phyloP scores from a whole-genome alignment of 2,888 invertebrate species.

The Hirtodrosophila confusa region DNA sequence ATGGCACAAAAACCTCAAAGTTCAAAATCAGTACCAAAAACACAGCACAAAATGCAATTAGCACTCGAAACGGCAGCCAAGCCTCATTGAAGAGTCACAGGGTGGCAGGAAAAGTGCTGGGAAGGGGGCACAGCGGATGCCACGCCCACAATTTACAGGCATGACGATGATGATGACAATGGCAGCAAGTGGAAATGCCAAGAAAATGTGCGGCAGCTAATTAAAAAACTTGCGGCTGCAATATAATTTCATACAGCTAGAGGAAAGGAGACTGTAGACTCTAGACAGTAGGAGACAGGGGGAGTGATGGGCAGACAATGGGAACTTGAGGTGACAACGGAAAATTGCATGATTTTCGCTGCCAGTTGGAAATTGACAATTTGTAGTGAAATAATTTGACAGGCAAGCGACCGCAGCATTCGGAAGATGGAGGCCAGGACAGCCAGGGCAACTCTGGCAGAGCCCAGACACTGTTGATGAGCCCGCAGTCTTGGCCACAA shows the following conservation, averaged over 20 bases:
- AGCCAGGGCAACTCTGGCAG: neutral
- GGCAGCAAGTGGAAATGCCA: constrained; percentile 63
- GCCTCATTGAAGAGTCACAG: neutral
- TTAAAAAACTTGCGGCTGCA: constrained; percentile 67
- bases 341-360: constrained; percentile 48
- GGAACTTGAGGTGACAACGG: constrained; percentile 38
- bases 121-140: neutral
- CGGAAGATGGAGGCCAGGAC: neutral
- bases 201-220: constrained; percentile 69
- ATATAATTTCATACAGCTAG: constrained; percentile 51
- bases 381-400: constrained; percentile 62
- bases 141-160: constrained; percentile 40
- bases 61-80: constrained; percentile 53
- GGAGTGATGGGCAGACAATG: neutral
- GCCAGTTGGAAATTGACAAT: constrained; percentile 58
- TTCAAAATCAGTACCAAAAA: constrained; percentile 58
- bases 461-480: constrained; percentile 20
- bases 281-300: neutral
- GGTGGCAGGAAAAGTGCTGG: too few relatives aligned
- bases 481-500: constrained; percentile 37
- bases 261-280: neutral
- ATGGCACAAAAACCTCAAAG: constrained; percentile 55
- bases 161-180: constrained; percentile 52
- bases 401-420: constrained; percentile 20
- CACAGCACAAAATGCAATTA: constrained; percentile 65